Base-by-base conservation (phyloP, 2,888 invertebrate species). In the Darwinula stevensoni region DNA sequence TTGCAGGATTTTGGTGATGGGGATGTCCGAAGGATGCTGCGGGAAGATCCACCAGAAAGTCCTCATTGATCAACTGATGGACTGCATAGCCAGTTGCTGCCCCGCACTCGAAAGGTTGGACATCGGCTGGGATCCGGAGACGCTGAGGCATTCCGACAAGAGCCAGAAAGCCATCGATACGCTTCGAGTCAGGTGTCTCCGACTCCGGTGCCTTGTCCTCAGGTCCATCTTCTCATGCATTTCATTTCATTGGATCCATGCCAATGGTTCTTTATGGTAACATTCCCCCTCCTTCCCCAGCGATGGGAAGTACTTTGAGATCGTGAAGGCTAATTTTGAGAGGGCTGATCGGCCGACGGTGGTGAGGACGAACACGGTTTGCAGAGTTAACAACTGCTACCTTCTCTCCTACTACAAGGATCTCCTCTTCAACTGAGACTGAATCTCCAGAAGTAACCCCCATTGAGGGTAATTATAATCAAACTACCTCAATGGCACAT, bases 151-250 rank as follows among this genome's bases (percentile, higher is more conserved):
- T 56, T 94, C 91, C 26, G 97, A 99, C 53, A 97, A 99, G 55
- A 91, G 91, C 47, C 91, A 91, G 53, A 99, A 99, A 52, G 94
- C 94, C 28, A 91, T 97, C 41, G 97, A 99, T 52, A 74, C 88
- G 30, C 59, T 99, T 37, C 68, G 97, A 29, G 78, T 97, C 28
- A 82, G 82, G 47, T 94, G 94, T 45, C 61, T 86, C 2, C 76
- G 84, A 48, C 58, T 99, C 31, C 69, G 71, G 41, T 86, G 88
- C 44, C 64, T 97, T 39, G 82, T 84, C 12, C 61, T 99, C 28
- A 86, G 76, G 78, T 80, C 50, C 52, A 47, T 13, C 17, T 3
- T 12, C n/a, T 12, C 15, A 12, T n/a, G 14, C 11, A 13, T 31
- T 35, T 14, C 13, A 9, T 13, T 9, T 33, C 9, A 17, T 32